phyloP scores from a whole-genome alignment of 2,797 vertebrate species.

The Pyrocephalus nanus region DNA sequence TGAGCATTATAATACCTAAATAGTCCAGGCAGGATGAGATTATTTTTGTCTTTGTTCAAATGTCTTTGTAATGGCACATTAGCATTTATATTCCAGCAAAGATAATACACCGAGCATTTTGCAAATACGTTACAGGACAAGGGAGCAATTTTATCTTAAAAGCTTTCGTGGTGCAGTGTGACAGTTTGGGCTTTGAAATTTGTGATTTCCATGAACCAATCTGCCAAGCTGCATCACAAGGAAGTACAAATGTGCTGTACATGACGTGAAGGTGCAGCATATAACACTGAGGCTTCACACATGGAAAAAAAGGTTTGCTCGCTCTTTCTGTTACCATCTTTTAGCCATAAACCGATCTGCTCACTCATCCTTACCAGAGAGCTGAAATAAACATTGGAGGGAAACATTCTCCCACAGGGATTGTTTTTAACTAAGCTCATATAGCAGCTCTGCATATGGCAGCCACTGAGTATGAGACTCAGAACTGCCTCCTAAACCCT shows the following conservation, averaged over 20 bases:
- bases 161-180: neutral
- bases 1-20: neutral
- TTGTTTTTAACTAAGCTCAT: neutral
- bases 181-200: neutral
- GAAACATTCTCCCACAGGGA: neutral
- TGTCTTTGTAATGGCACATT: neutral
- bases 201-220: neutral
- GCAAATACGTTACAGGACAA: neutral
- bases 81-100: neutral
- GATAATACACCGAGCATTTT: neutral
- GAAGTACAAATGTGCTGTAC: neutral
- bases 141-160: neutral
- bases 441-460: neutral
- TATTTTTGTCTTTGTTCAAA: conserved; percentile 6
- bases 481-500: neutral
- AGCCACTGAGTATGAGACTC: neutral
- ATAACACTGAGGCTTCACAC: neutral
- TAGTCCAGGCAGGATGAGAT: neutral
- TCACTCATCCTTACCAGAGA: neutral
- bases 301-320: neutral
- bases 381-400: neutral
- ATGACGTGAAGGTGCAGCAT: neutral
- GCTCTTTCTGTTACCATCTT: neutral
- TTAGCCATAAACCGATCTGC: neutral
- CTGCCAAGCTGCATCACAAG: neutral